Base-by-base conservation (phyloP, 2,797 vertebrate genomes). In the Melanotaenia parkinsoni region DNA sequence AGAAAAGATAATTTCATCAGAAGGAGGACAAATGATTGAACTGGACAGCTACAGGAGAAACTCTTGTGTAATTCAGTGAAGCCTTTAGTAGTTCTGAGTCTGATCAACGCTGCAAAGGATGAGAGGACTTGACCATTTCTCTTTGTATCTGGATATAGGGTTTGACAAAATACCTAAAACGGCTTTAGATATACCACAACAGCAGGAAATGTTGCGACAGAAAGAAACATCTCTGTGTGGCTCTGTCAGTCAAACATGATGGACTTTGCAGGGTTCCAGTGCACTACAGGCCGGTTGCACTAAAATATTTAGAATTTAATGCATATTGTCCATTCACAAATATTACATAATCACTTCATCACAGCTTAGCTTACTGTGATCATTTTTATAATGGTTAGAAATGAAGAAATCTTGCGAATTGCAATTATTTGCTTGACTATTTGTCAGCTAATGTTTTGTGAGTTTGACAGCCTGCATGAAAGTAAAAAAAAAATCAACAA, bases 31-130 rank as follows among this genome's bases (percentile, higher is more conserved):
- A 57, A 47, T 12, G 4, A 3, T 50, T 54, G 38, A 38, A 54
- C 5, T 60, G 56, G 28, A 60, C 9, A 37, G 37, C 67, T 38
- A 18, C 47, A 16, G 37, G 47, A 54, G 38, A 16, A 40, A 38
- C 59, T 58, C 65, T 59, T 50, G 59, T 63, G 26, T 20, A 2
- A 26, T 69, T 63, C 28, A 26, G 33, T 28, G 26, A 33, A 60
- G 50, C 58, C n/a, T 32, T 56, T 26, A 74, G 58, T 62, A n/a
- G 26, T 50, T 43, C 54, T 63, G 28, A 43, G 30, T 69, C n/a
- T 56, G 13, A 7, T 2, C 3, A 20, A 14, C 13, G 5, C 20
- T 58, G 65, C 14, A 37, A 12, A 14, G 35, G 3, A 10, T n/a
- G 45, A n/a, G 43, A 20, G 43, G 20, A 50, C 45, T n/a, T 47